phyloP scores from a whole-genome alignment of 2,113 vertebrate species.

The Procavia capensis region DNA sequence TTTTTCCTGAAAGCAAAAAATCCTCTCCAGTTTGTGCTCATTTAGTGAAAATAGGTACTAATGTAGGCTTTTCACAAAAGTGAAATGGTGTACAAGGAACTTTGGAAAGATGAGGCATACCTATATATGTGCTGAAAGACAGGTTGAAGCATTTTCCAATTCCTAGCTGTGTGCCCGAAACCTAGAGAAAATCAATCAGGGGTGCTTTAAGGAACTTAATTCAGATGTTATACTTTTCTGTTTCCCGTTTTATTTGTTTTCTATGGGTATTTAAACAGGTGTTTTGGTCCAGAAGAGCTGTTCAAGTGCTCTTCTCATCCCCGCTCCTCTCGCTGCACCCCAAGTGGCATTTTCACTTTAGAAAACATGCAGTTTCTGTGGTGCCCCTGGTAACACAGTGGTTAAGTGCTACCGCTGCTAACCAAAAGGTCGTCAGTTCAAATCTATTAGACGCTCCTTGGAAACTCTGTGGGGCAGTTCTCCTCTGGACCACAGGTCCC shows the following conservation, averaged over 20 bases:
- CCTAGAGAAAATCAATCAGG: not conserved
- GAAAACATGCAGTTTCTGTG: not conserved
- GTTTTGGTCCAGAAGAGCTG: not conserved
- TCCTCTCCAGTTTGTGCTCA: no score
- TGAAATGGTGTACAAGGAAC: no score
- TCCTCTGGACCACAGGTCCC: no score
- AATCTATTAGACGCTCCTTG: no score
- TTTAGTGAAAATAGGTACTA: no score
- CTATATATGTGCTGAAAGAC: not conserved
- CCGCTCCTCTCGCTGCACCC: not conserved
- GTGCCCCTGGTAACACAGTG: no score
- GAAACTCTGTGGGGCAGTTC: no score
- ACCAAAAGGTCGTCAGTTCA: no score
- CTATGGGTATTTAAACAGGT: not conserved
- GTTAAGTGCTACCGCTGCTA: no score
- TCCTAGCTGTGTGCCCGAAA: not conserved
- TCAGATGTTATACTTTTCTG: not conserved
- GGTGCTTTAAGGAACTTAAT: not conserved
- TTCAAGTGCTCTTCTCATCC: not conserved
- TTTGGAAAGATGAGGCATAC: no score
- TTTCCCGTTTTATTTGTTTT: not conserved
- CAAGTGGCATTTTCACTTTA: not conserved
- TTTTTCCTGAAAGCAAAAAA: no score
- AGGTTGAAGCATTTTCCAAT: not conserved
- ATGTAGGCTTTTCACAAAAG: no score